These are phyloP conservation scores for Teleogryllus oceanicus DNA, from an alignment of 2,888 invertebrate species.

Conservation along the genomic window DNA sequence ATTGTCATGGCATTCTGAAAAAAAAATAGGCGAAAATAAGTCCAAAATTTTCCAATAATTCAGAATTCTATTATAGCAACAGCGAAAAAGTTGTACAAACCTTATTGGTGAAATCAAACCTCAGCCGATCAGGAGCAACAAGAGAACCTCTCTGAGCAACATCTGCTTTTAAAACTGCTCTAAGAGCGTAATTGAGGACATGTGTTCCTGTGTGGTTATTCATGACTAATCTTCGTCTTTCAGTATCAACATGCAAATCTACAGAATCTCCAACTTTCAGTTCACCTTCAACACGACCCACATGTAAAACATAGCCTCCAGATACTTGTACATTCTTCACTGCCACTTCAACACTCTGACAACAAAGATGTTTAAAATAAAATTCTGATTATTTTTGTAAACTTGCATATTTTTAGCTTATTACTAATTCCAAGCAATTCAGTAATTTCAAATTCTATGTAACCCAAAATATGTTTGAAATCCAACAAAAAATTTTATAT, in stretches of 20 bases:
- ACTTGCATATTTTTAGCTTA: background rate
- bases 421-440: background rate
- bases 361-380: background rate
- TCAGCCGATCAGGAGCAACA: conserved; percentile 92
- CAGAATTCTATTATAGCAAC: background rate
- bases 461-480: no score
- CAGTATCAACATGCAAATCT: conserved; percentile 74
- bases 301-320: conserved; percentile 93
- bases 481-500: no score
- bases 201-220: conserved; percentile 99
- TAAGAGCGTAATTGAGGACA: conserved; percentile 88
- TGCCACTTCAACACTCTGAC: conserved; percentile 74
- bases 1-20: conserved; percentile 73
- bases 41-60: background rate
- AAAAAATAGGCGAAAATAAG: background rate
- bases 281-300: conserved; percentile 77
- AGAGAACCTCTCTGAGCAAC: conserved; percentile 95
- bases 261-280: conserved; percentile 83
- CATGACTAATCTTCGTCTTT: conserved; percentile 88
- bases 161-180: conserved; percentile 84
- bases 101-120: conserved; percentile 97
- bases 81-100: conserved; percentile 42
- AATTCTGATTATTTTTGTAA: no score
- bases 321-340: conserved; percentile 92
- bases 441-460: no score